phyloP scores from a whole-genome alignment of 2,113 vertebrate genomes.

The Xiphorhynchus elegans region DNA sequence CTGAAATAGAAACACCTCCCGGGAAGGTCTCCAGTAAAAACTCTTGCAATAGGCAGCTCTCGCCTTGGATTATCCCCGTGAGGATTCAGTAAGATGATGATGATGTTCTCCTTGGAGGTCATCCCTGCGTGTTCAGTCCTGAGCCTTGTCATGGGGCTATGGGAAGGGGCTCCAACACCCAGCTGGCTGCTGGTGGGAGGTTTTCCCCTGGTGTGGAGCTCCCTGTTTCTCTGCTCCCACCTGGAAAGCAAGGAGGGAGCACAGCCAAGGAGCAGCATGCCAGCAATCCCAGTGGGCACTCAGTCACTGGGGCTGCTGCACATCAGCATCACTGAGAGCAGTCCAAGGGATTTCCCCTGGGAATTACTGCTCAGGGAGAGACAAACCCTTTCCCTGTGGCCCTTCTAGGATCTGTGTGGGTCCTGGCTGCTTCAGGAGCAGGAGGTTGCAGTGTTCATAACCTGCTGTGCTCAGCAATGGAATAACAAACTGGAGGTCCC shows the following conservation, averaged over 20 bases:
- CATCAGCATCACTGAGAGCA: not conserved
- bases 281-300: not conserved
- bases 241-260: not conserved
- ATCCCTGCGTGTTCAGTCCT: not conserved
- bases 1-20: not conserved
- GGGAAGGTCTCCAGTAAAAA: not conserved
- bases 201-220: not conserved
- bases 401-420: not conserved
- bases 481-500: not conserved
- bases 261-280: not conserved
- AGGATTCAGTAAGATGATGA: not conserved
- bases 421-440: not conserved
- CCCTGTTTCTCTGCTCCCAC: not conserved
- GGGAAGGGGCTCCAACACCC: not conserved
- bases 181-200: not conserved
- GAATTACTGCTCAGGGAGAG: not conserved
- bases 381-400: not conserved
- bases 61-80: not conserved
- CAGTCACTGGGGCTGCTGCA: not conserved
- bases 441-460: not conserved
- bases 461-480: not conserved
- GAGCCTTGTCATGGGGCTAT: not conserved
- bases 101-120: not conserved
- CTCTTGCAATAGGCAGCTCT: not conserved
- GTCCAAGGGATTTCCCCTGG: not conserved